These are phyloP conservation scores for Corythaeola cristata DNA, from an alignment of 2,113 vertebrate genomes.

Conservation along the genomic window DNA sequence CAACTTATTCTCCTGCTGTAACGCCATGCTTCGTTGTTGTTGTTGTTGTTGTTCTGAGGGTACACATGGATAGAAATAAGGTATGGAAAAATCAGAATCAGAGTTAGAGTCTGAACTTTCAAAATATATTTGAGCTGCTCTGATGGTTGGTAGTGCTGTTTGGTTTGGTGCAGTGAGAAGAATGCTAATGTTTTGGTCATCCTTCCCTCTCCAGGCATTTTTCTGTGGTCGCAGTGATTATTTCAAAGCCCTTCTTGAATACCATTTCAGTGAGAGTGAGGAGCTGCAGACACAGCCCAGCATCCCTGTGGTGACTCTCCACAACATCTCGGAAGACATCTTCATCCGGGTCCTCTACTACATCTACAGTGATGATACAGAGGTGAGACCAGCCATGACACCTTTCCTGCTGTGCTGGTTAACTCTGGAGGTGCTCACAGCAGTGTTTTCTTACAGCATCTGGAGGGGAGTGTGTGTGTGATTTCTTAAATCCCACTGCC, in stretches of 20 bases:
- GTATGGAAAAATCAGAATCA: background rate
- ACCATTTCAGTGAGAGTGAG: constrained; percentile 92
- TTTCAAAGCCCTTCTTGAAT: constrained; percentile 91
- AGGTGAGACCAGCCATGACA: constrained; percentile 75
- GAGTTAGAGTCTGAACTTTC: background rate
- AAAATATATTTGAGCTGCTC: background rate
- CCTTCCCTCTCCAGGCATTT: constrained; percentile 82
- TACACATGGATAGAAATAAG: background rate
- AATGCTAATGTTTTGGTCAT: background rate
- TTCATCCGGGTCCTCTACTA: constrained; percentile 92
- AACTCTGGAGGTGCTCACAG: background rate
- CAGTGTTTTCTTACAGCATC: background rate
- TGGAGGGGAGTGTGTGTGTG: background rate
- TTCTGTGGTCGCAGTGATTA: constrained; percentile 97
- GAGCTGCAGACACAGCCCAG: constrained; percentile 85
- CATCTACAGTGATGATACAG: constrained; percentile 90
- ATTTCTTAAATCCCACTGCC: background rate
- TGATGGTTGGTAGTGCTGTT: background rate
- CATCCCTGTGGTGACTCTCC: constrained; percentile 87
- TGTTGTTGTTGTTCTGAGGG: background rate
- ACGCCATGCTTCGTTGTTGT: background rate
- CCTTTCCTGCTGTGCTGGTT: background rate
- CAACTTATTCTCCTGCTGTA: background rate
- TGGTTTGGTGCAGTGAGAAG: background rate
- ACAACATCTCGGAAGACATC: constrained; percentile 86